Evolutionary conservation across 2,888 invertebrate species (phyloP).

Genomic region (Anodontia alba): DNA sequence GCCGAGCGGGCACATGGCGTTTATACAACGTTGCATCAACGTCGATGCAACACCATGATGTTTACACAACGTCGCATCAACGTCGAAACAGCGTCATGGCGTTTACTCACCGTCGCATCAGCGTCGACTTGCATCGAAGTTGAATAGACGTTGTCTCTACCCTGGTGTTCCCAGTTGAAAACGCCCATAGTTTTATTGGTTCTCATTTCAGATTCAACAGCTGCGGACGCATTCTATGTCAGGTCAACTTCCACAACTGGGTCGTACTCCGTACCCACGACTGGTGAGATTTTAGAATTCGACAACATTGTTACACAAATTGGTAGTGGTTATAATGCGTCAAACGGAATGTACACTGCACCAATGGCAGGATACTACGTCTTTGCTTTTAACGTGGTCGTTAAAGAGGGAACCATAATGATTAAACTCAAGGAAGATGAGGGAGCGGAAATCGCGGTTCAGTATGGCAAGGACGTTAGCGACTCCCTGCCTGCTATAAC

Average conservation of each 20-base stretch:
- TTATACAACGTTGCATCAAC: no score
- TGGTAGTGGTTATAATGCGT: background rate
- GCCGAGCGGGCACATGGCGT: no score
- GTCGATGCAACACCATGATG: no score
- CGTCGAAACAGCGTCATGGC: no score
- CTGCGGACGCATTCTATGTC: background rate
- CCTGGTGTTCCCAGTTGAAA: no score
- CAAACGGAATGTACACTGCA: background rate
- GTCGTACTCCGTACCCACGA: background rate
- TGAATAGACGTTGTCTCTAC: no score
- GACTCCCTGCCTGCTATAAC: background rate
- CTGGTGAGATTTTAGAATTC: background rate
- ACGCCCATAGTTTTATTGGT: no score
- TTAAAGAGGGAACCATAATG: background rate
- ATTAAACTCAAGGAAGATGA: background rate
- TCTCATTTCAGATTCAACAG: no score
- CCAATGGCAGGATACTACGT: background rate
- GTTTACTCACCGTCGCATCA: no score
- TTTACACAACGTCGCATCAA: no score
- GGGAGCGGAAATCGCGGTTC: background rate
- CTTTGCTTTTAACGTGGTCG: background rate
- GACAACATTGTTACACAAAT: background rate
- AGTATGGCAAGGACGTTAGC: background rate
- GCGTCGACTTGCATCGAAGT: no score
- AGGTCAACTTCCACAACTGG: background rate